Conservation (phyloP, 2,888 invertebrate genomes). For the Halictus ligatus region DNA sequence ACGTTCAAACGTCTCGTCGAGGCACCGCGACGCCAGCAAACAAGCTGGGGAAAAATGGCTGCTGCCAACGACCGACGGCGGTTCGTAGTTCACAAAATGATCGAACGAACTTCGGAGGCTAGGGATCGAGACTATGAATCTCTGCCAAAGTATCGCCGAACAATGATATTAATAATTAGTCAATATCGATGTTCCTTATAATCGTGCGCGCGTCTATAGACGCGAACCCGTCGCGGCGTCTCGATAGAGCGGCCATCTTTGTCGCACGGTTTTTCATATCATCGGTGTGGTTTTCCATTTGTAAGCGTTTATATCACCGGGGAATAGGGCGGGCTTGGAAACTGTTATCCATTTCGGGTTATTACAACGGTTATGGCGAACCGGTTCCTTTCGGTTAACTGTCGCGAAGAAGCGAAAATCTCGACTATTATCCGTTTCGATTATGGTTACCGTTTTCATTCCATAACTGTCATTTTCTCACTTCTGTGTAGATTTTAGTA, state of each 20-base stretch:
- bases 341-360: slow-evolving; percentile 1
- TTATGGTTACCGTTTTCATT: too few species aligned
- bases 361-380: neutral
- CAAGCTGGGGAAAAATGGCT: slow-evolving; percentile 20
- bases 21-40: slow-evolving; percentile 47
- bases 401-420: neutral
- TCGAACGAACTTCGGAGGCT: neutral
- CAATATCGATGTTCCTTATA: slow-evolving; percentile 47
- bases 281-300: slow-evolving; percentile 73
- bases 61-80: neutral
- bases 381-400: too few species aligned
- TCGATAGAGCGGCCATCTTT: slow-evolving; percentile 54
- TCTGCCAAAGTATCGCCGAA: slow-evolving; percentile 39
- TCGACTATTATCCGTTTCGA: neutral
- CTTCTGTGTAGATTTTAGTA: too few species aligned
- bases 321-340: slow-evolving; percentile 6
- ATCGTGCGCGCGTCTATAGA: slow-evolving; percentile 3
- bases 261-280: slow-evolving; percentile 76
- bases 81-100: neutral
- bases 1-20: slow-evolving; percentile 48
- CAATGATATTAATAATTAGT: slow-evolving; percentile 44
- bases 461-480: too few species aligned
- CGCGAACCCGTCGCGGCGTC: slow-evolving; percentile 41
- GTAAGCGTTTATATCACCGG: slow-evolving; percentile 79
- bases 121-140: neutral